These are phyloP conservation scores for Neosilurus hyrtlii DNA, from an alignment of 2,797 vertebrate species.

Conservation along the genomic window DNA sequence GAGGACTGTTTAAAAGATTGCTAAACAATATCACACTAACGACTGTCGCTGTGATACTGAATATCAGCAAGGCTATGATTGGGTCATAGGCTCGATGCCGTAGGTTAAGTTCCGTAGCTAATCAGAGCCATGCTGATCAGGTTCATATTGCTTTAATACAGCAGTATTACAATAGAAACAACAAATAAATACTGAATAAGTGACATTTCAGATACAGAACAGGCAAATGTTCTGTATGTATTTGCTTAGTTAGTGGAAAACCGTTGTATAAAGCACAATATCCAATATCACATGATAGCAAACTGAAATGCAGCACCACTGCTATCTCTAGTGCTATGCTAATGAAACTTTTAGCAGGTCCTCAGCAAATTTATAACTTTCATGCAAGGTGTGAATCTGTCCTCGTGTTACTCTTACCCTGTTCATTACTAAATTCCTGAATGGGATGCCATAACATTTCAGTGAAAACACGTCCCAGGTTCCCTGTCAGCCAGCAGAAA, in stretches of 20 bases:
- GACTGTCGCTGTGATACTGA: too few species aligned
- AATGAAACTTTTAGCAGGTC: background rate
- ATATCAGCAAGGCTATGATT: too few species aligned
- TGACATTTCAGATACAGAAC: background rate
- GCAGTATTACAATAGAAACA: too few species aligned
- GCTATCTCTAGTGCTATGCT: background rate
- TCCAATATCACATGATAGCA: background rate
- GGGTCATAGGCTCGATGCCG: too few species aligned
- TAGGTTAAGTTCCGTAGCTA: too few species aligned
- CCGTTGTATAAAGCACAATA: background rate
- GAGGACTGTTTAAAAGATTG: background rate
- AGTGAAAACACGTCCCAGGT: background rate
- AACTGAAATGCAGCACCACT: background rate
- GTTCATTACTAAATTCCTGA: background rate
- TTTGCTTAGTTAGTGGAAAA: too few species aligned
- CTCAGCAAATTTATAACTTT: background rate
- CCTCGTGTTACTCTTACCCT: background rate
- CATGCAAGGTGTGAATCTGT: background rate
- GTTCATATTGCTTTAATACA: too few species aligned
- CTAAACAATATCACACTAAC: too few species aligned
- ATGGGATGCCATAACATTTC: background rate
- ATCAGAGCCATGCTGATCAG: too few species aligned
- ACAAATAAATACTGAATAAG: too few species aligned
- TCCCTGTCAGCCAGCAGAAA: background rate
- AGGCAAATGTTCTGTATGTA: background rate